Evolutionary conservation across 1,140 invertebrate genomes (phyloP), one percentile per base, ranked within the genome.

Genomic region (Ostrea denselamellosa): DNA sequence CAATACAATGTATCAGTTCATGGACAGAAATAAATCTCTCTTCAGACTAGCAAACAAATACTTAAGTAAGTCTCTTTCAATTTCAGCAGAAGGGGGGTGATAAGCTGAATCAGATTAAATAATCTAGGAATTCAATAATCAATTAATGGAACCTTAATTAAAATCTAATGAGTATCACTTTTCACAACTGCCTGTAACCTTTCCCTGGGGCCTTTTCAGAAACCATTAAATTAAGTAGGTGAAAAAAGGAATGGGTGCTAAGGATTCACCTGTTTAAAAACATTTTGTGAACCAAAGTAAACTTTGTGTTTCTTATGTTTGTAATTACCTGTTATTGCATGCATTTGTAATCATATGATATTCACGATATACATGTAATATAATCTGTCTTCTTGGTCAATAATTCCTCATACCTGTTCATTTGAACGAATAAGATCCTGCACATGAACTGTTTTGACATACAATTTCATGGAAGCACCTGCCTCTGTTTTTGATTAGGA

Each of bases 121-220:
- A 25, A 77, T 77, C 28, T 12, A 77, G 22, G 68, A 77, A 77
- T 28, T 77, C 28, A 34, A 77, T 77, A 77, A 77, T 25, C 68
- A 77, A 77, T 77, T 77, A 77, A 77, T 77, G 68, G 25, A 77
- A 77, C 28, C 68, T 77, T 77, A 77, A 77, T 77, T 77, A 77
- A 77, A 77, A 77, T 28, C 22, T 34, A 77, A 77, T 77, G 68
- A 77, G 68, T 14, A 25, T 77, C 28, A 77, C 68, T 77, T 77
- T 77, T 77, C 68, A 28, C 68, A 77, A 77, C 25, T 77, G 68
- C 68, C 14, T 77, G 68, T 77, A 34, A 44, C 25, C 68, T 34
- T 77, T 28, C 2, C 12, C 68, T 44, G 34, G 34, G 34, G 34
- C 28, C 68, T 77, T 25, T 77, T 25, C 25, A 25, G 25, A 77